phyloP scores from a whole-genome alignment of 92 coral and sea anemone species.

The Parazoanthus atlanticus region DNA sequence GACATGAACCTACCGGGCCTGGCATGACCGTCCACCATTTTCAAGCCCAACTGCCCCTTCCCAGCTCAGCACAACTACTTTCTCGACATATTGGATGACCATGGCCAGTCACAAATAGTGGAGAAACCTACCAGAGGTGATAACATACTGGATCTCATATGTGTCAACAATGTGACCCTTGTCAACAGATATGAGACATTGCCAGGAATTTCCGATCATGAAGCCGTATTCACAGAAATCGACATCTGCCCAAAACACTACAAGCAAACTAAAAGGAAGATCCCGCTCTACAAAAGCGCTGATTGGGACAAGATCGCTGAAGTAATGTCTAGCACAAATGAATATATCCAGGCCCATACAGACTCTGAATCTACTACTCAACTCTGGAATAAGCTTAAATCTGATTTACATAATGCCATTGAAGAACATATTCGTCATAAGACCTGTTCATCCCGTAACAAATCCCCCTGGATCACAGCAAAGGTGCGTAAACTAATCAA shows the following conservation, averaged over 20 bases:
- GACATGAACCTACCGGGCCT: conserved; percentile 48
- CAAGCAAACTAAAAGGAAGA: conserved; percentile 26
- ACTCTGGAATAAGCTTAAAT: no score
- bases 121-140: conserved; percentile 54
- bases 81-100: conserved; percentile 45
- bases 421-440: conserved; percentile 23
- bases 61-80: conserved; percentile 46
- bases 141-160: conserved; percentile 44
- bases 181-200: conserved; percentile 29
- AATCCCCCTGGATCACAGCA: conserved; percentile 51
- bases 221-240: conserved; percentile 41
- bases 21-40: conserved; percentile 25
- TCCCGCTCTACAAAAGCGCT: conserved; percentile 26
- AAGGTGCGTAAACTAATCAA: conserved; percentile 40
- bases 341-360: conserved; percentile 35
- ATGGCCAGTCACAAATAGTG: conserved; percentile 56
- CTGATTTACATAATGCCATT: no score
- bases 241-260: conserved; percentile 29
- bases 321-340: conserved; percentile 29
- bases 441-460: conserved; percentile 45
- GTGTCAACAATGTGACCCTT: conserved; percentile 37
- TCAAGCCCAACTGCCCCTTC: conserved; percentile 38
- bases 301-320: conserved; percentile 32
- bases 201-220: conserved; percentile 54
- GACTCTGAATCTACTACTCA: conserved; percentile 33